Conservation (phyloP, 2,797 vertebrate species). For the Rhabdophis nuchalis region DNA sequence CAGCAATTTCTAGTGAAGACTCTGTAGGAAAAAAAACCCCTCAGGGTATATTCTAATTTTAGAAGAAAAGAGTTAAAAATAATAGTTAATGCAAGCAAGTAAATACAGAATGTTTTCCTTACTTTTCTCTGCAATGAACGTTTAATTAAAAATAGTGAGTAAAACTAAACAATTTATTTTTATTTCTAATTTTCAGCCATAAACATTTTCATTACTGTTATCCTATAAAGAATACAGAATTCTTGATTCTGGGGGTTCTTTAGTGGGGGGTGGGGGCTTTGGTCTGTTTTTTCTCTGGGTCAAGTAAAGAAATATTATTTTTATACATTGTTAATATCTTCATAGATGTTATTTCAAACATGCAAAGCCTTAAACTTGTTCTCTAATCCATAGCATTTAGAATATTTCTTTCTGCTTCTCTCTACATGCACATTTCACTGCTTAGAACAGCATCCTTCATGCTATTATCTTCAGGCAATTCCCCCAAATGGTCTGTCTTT, state of each 20-base stretch:
- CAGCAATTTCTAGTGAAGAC: conserved; percentile 39
- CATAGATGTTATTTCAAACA: conserved; percentile 7
- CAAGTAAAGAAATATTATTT: not conserved
- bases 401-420: not conserved
- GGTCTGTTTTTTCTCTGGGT: not conserved
- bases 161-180: not conserved
- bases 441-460: not conserved
- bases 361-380: not conserved
- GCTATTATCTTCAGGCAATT: accelerated
- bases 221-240: not conserved
- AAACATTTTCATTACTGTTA: conserved; percentile 14
- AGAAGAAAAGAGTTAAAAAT: conserved; percentile 35
- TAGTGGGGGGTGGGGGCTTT: not conserved
- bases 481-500: not conserved
- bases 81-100: conserved; percentile 39
- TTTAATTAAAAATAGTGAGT: not conserved
- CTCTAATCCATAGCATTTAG: not conserved
- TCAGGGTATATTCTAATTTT: conserved; percentile 25
- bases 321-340: not conserved
- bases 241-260: conserved; percentile 1
- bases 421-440: not conserved
- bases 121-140: conserved; percentile 30
- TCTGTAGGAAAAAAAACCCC: conserved; percentile 44
- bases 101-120: conserved; percentile 38
- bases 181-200: not conserved